These are phyloP conservation scores for Sinocyclocheilus anophthalmus DNA, from an alignment of 2,113 vertebrate genomes.

Conservation along the genomic window DNA sequence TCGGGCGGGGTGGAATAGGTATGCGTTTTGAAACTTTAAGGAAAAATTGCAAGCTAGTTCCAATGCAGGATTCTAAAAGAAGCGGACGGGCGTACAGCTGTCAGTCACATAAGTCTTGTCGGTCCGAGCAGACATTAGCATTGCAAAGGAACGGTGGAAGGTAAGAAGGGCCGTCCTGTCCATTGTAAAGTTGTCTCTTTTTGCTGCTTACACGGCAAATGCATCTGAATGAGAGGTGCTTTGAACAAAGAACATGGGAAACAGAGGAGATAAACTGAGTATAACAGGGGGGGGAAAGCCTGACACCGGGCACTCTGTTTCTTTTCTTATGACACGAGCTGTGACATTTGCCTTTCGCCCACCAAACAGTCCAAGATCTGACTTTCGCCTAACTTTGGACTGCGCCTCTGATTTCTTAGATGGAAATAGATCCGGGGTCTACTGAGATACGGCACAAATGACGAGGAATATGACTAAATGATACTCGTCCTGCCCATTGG, in stretches of 20 bases:
- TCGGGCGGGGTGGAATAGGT: too few relatives aligned
- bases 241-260: conserved; percentile 62
- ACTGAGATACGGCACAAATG: too few relatives aligned
- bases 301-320: conserved; percentile 56
- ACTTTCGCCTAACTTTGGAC: conserved; percentile 78
- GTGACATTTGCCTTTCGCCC: conserved; percentile 80
- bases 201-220: conserved; percentile 48
- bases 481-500: conserved; percentile 51
- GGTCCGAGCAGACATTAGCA: conserved; percentile 69
- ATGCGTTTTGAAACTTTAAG: conserved; percentile 55
- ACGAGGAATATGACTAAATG: too few relatives aligned
- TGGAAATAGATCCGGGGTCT: too few relatives aligned
- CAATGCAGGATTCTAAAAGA: conserved; percentile 36
- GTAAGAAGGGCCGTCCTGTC: conserved; percentile 46
- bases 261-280: conserved; percentile 65
- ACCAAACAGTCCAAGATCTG: conserved; percentile 70
- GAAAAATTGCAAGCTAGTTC: conserved; percentile 61
- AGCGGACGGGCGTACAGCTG: conserved; percentile 40
- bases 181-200: conserved; percentile 66
- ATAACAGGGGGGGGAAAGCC: conserved; percentile 72
- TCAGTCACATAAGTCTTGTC: conserved; percentile 62
- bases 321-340: conserved; percentile 48
- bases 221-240: conserved; percentile 51
- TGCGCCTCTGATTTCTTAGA: conserved; percentile 75
- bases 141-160: conserved; percentile 62